These are phyloP conservation scores for Hylaea fasciaria DNA, from an alignment of 2,888 invertebrate species.

Conservation along the genomic window DNA sequence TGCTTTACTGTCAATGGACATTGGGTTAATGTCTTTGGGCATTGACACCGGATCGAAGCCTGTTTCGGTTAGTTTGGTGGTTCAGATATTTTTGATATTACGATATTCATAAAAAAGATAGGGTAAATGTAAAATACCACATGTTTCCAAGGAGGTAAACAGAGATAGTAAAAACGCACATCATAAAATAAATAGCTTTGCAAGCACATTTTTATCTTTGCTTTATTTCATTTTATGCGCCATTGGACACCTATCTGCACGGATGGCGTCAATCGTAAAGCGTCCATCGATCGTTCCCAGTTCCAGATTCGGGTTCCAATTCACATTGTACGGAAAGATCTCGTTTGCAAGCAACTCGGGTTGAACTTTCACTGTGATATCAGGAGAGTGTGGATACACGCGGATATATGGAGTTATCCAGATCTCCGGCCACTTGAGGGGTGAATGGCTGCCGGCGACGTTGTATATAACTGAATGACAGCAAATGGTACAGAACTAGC, in stretches of 20 bases:
- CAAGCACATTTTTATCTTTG: constrained; percentile 42
- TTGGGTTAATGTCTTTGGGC: constrained; percentile 1
- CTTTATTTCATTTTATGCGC: constrained; percentile 51
- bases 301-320: constrained; percentile 43
- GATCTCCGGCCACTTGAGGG: constrained; percentile 28
- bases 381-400: constrained; percentile 23
- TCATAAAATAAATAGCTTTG: constrained; percentile 41
- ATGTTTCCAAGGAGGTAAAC: constrained; percentile 24
- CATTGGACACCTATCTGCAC: constrained; percentile 49
- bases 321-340: constrained; percentile 35
- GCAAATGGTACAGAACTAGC: constrained; percentile 29
- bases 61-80: too few relatives aligned
- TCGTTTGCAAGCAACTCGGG: constrained; percentile 23
- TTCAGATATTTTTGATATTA: not conserved
- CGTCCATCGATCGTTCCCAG: constrained; percentile 47
- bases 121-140: constrained; percentile 11
- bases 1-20: constrained; percentile 2
- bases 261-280: constrained; percentile 51
- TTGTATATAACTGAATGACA: constrained; percentile 40
- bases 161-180: constrained; percentile 36
- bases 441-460: constrained; percentile 34
- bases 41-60: constrained; percentile 1
- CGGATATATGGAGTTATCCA: constrained; percentile 36
- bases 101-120: constrained; percentile 21
- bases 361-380: constrained; percentile 35